Evolutionary conservation across 2,797 vertebrate genomes (phyloP).

Genomic region (Prunella strophiata): DNA sequence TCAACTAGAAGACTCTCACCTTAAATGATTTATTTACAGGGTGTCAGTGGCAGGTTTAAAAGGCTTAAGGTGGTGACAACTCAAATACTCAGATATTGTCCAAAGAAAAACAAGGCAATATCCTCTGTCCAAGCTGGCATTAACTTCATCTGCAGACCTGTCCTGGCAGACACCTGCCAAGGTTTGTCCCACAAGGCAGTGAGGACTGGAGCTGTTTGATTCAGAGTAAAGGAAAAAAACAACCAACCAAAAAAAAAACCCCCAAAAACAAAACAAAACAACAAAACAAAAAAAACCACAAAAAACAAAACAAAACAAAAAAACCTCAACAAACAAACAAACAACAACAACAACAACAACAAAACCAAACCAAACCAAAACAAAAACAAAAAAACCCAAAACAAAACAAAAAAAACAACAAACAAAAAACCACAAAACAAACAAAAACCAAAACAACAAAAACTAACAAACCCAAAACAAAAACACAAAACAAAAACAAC

Average conservation of each 20-base stretch:
- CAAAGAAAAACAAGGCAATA: not conserved
- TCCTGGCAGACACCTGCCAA: not conserved
- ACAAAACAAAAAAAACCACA: fast-evolving
- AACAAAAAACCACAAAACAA: too few relatives aligned
- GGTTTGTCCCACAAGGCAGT: not conserved
- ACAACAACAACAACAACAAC: too few relatives aligned
- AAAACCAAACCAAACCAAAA: too few relatives aligned
- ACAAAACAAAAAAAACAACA: too few relatives aligned
- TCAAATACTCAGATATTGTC: not conserved
- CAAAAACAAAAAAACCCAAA: too few relatives aligned
- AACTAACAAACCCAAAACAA: too few relatives aligned
- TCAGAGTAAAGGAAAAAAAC: not conserved
- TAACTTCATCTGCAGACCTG: not conserved
- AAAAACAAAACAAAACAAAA: too few relatives aligned
- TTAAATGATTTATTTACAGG: not conserved
- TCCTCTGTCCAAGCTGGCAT: not conserved
- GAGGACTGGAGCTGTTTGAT: not conserved
- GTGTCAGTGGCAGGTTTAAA: not conserved
- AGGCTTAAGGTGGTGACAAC: not conserved
- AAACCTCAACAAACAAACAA: not conserved
- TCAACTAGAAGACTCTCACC: not conserved
- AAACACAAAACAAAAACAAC: too few relatives aligned
- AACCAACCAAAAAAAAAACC: not conserved
- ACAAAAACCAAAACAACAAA: too few relatives aligned
- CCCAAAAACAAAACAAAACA: too few relatives aligned